Evolutionary conservation across 2,797 vertebrate genomes (phyloP).

Genomic region (Orestias chungarensis): DNA sequence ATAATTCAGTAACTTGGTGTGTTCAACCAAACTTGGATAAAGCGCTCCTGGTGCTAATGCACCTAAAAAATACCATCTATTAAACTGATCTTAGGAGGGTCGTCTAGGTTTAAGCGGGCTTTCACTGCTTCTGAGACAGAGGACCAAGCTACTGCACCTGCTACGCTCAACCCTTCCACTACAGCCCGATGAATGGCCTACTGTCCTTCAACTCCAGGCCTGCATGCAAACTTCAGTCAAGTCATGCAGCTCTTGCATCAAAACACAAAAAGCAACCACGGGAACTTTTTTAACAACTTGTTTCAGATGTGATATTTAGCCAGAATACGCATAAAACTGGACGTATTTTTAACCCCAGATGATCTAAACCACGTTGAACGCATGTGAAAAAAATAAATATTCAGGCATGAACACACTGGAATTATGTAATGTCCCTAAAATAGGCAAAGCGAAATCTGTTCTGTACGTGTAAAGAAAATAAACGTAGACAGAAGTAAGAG

Average conservation of each 20-base stretch:
- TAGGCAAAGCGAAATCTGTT: no score
- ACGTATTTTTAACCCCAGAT: slow-evolving; percentile 20
- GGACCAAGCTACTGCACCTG: slow-evolving; percentile 65
- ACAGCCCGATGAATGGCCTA: slow-evolving; percentile 58
- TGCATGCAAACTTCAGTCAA: slow-evolving; percentile 40
- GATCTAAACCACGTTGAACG: slow-evolving; percentile 24
- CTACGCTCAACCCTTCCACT: slow-evolving; percentile 46
- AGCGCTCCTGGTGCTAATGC: background rate
- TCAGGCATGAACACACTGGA: background rate
- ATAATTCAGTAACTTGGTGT: slow-evolving; percentile 10
- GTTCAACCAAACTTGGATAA: background rate
- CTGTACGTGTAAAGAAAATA: no score
- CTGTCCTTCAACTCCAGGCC: slow-evolving; percentile 57
- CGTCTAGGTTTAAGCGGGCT: slow-evolving; percentile 35
- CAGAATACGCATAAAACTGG: background rate
- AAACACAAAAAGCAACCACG: slow-evolving; percentile 44
- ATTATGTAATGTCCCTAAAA: no score
- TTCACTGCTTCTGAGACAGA: slow-evolving; percentile 25
- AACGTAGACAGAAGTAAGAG: no score
- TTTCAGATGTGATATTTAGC: slow-evolving; percentile 27
- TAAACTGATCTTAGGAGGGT: slow-evolving; percentile 3
- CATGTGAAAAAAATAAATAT: background rate
- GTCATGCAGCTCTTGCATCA: slow-evolving; percentile 39
- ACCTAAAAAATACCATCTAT: slow-evolving; percentile 6
- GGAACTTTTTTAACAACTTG: slow-evolving; percentile 42